Percentiles rank a stretch among this genome's conserved stretches.
These are phyloP conservation scores for Drosophila baimaii DNA, from an alignment of 1,140 invertebrate species.

Conservation along the genomic window DNA sequence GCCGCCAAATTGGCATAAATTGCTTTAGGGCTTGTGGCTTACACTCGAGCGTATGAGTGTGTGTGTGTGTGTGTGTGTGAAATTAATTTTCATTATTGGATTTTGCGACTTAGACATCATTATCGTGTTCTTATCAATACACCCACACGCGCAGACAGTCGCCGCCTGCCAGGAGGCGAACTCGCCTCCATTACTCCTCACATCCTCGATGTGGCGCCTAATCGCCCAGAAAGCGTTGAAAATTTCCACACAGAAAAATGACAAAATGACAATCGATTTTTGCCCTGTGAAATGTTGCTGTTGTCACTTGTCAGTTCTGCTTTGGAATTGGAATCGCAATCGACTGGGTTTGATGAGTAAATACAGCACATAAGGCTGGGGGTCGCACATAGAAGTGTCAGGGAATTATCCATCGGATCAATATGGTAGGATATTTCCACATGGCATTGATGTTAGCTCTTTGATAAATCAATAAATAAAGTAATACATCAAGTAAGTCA, in stretches of 20 bases:
- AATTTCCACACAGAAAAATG: constrained; percentile 48
- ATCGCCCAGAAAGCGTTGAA: constrained; percentile 63
- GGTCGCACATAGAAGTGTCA: not conserved
- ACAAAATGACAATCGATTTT: constrained; percentile 67
- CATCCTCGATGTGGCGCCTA: constrained; percentile 55
- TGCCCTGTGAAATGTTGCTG: constrained; percentile 23
- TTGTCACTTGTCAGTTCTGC: constrained; percentile 12
- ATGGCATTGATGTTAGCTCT: not conserved
- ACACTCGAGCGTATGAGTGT: not conserved
- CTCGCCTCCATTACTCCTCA: constrained; percentile 1
- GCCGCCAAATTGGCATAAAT: constrained; percentile 61
- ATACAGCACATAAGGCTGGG: not conserved
- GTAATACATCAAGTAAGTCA: not conserved
- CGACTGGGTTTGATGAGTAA: constrained; percentile 1
- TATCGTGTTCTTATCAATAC: constrained; percentile 74
- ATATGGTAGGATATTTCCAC: not conserved
- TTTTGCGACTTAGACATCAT: constrained; percentile 78
- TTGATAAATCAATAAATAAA: not conserved
- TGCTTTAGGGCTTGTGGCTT: constrained; percentile 57
- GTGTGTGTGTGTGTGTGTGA: constrained; percentile 34
- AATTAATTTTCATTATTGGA: constrained; percentile 83
- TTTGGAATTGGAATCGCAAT: constrained; percentile 6
- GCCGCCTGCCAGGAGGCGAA: constrained; percentile 15
- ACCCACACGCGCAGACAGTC: constrained; percentile 17
- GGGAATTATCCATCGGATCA: not conserved